Evolutionary conservation across 2,888 invertebrate genomes (phyloP).

Genomic region (Schrankia costaestrigalis): DNA sequence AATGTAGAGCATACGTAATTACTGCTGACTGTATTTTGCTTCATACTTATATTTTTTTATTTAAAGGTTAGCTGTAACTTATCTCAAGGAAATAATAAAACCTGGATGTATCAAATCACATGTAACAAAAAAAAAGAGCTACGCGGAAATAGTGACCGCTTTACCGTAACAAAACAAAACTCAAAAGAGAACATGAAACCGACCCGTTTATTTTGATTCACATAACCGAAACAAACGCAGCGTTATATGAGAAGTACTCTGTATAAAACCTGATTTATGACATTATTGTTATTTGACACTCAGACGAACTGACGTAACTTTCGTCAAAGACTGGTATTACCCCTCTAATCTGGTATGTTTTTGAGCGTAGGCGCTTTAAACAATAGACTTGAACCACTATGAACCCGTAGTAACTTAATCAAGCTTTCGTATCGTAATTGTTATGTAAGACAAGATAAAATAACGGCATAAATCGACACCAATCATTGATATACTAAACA

Average conservation of each 20-base stretch:
- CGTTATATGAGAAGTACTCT: conserved; percentile 25
- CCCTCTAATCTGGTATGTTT: too few species aligned
- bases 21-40: too few species aligned
- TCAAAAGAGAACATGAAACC: too few species aligned
- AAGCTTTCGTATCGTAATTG: conserved; percentile 34
- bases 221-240: conserved; percentile 12
- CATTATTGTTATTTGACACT: conserved; percentile 43
- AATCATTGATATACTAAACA: conserved; percentile 24
- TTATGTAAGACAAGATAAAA: conserved; percentile 35
- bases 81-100: too few species aligned
- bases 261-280: conserved; percentile 44
- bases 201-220: conserved; percentile 2
- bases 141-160: not conserved
- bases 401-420: conserved; percentile 33
- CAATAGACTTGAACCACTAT: conserved; percentile 33
- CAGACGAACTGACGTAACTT: conserved; percentile 47
- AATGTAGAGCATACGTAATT: too few species aligned
- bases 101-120: too few species aligned
- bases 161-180: conserved; percentile 2
- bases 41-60: too few species aligned
- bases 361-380: conserved; percentile 31
- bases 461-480: conserved; percentile 23
- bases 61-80: too few species aligned
- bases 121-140: too few species aligned
- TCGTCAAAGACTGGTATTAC: conserved; percentile 10